A percentile compares a stretch with the other conserved stretches of the same genome.
Conservation (phyloP, 1,140 invertebrate genomes). For the Drosophila repletoides region DNA sequence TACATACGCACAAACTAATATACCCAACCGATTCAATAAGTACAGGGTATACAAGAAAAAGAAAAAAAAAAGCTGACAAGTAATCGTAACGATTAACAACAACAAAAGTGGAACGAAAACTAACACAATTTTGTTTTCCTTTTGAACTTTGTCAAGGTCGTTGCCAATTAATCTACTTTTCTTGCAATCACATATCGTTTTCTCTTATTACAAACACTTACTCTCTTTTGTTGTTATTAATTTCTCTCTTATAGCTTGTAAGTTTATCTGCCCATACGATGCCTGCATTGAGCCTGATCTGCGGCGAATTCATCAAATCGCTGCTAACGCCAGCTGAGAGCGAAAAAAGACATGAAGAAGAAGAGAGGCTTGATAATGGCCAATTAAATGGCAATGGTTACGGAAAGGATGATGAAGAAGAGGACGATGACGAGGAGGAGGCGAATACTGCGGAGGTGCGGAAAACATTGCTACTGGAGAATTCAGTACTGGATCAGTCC, state of each 20-base stretch:
- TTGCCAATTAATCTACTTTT: conserved; percentile 72
- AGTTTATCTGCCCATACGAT: conserved; percentile 83
- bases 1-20: no score
- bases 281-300: conserved; percentile 83
- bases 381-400: conserved; percentile 59
- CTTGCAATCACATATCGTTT: no score
- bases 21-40: background rate
- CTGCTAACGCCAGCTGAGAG: conserved; percentile 68
- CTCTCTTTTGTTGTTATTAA: no score
- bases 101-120: background rate
- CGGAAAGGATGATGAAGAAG: conserved; percentile 41
- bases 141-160: conserved; percentile 72
- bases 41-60: background rate
- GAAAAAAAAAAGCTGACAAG: conserved; percentile 6
- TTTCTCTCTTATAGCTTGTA: conserved; percentile 82
- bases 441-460: conserved; percentile 10
- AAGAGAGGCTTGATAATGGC: conserved; percentile 42
- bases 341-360: conserved; percentile 1
- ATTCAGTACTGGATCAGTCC: conserved; percentile 35
- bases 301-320: conserved; percentile 83
- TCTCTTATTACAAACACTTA: no score
- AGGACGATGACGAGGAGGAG: conserved; percentile 8
- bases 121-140: conserved; percentile 53
- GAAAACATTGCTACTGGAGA: conserved; percentile 49
- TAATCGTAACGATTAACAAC: background rate